These are phyloP conservation scores for Toxotes chatareus DNA, from an alignment of 2,113 vertebrate genomes.

Conservation along the genomic window DNA sequence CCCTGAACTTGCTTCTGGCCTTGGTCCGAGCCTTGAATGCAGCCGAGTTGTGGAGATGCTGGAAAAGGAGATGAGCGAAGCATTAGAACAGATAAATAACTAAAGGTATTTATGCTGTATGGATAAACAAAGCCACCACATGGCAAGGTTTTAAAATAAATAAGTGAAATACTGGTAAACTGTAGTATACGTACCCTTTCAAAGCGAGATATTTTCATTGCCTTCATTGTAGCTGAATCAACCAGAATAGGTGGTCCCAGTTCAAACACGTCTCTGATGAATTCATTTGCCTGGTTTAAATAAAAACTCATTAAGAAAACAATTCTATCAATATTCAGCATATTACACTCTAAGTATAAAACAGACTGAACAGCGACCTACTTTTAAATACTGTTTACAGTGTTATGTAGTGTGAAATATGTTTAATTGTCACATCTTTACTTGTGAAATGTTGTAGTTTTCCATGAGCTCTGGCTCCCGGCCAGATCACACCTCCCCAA, in stretches of 20 bases:
- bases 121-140: neutral
- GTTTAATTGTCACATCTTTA: slow-evolving; percentile 6
- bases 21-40: slow-evolving; percentile 98
- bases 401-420: neutral
- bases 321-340: neutral
- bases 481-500: slow-evolving; percentile 13
- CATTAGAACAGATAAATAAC: neutral
- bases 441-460: slow-evolving; percentile 20
- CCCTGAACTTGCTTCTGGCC: slow-evolving; percentile 96
- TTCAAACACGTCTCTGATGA: slow-evolving; percentile 97
- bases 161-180: neutral
- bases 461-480: neutral
- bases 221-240: slow-evolving; percentile 92
- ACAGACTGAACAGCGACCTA: neutral
- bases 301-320: no score
- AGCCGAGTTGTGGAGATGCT: slow-evolving; percentile 98
- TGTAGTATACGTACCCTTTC: slow-evolving; percentile 88
- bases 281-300: slow-evolving; percentile 91
- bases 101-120: neutral
- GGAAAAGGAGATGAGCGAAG: neutral
- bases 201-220: slow-evolving; percentile 95
- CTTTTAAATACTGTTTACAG: neutral
- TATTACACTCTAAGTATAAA: neutral
- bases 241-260: slow-evolving; percentile 94
- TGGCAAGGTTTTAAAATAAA: neutral